A percentile compares a stretch with the other conserved stretches of the same genome.
These are phyloP conservation scores for Virgularia gustaviana DNA, from an alignment of 92 coral and sea anemone species.

Conservation along the genomic window DNA sequence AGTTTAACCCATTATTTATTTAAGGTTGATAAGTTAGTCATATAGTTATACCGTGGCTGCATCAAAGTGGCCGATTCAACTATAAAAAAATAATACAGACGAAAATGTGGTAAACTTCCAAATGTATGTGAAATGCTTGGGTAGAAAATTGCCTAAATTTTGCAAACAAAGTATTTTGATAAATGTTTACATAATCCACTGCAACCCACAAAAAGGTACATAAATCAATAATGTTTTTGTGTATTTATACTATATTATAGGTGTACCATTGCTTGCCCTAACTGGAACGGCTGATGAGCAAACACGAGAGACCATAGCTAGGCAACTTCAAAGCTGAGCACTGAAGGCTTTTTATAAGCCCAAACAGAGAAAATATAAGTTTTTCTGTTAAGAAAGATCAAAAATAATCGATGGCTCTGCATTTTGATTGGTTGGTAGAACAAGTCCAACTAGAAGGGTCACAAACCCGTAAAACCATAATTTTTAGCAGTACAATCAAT, in stretches of 20 bases:
- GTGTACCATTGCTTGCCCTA: conserved; percentile 43
- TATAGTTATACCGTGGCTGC: too few relatives aligned
- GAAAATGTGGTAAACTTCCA: too few relatives aligned
- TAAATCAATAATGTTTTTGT: too few relatives aligned
- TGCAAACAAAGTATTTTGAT: too few relatives aligned
- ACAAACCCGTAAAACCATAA: not conserved
- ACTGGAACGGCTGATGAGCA: conserved; percentile 51
- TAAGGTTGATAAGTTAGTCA: too few relatives aligned
- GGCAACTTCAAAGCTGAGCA: not conserved
- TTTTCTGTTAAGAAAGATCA: not conserved
- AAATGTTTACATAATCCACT: too few relatives aligned
- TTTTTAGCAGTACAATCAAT: conserved; percentile 5
- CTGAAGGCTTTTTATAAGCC: not conserved
- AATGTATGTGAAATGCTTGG: too few relatives aligned
- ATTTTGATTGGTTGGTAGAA: conserved; percentile 10
- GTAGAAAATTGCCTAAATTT: too few relatives aligned
- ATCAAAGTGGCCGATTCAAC: too few relatives aligned
- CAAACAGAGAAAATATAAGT: not conserved
- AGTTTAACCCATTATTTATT: too few relatives aligned
- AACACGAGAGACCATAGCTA: conserved; percentile 11
- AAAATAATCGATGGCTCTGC: not conserved
- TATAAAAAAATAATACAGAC: too few relatives aligned
- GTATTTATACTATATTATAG: conserved; percentile 7
- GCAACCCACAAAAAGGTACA: too few relatives aligned
- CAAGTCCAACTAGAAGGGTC: not conserved